These are phyloP conservation scores for Rhagoletis pomonella DNA, from an alignment of 1,140 invertebrate genomes.

Conservation along the genomic window DNA sequence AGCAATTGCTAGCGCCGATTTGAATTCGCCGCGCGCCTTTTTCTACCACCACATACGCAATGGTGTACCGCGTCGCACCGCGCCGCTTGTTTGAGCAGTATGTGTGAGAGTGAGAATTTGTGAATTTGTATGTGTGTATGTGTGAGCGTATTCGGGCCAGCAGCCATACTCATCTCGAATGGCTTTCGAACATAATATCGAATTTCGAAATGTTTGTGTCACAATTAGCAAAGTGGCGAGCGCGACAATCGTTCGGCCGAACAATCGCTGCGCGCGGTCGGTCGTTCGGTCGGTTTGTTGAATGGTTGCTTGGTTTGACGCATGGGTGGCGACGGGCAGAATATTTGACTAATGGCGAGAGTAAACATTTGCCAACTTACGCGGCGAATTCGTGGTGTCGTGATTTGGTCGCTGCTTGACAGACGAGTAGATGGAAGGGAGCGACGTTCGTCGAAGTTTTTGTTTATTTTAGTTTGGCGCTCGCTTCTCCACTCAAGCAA, in stretches of 20 bases:
- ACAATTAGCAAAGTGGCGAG: background rate
- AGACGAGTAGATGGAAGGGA: background rate
- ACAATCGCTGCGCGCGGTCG: background rate
- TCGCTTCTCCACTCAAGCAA: background rate
- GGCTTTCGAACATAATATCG: conserved; percentile 24
- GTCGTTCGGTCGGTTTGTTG: background rate
- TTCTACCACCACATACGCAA: conserved; percentile 6
- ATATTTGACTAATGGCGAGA: background rate
- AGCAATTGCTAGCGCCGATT: background rate
- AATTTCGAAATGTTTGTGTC: background rate
- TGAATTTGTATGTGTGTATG: background rate
- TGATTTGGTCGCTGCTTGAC: background rate
- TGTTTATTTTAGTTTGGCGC: conserved; percentile 5
- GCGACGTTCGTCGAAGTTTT: background rate
- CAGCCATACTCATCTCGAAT: background rate
- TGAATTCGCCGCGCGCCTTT: conserved; percentile 48
- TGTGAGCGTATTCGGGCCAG: background rate
- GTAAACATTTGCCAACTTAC: background rate
- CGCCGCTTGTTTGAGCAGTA: background rate
- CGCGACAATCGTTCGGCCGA: conserved; percentile 9
- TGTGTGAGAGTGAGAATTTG: background rate
- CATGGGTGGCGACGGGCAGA: conserved; percentile 15
- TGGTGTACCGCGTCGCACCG: background rate
- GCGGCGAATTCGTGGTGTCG: conserved; percentile 3
- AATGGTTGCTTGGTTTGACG: background rate